Conservation (phyloP, 64 coral and sea anemone species). For the Actinia equina region DNA sequence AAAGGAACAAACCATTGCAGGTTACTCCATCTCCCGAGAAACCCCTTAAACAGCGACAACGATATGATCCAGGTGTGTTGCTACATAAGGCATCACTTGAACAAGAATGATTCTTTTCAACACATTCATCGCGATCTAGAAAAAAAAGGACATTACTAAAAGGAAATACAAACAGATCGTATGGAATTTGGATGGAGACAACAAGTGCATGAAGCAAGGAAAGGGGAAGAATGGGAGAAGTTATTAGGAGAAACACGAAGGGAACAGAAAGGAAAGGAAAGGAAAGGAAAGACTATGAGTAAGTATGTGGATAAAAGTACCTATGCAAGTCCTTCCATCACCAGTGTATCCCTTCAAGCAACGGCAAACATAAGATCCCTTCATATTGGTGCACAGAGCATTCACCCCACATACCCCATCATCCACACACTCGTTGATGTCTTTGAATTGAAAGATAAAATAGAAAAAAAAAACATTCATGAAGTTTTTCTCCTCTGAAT, state of each 20-base stretch:
- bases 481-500: no score
- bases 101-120: background rate
- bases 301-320: background rate
- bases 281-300: no score
- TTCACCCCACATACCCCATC: background rate
- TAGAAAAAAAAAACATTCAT: background rate
- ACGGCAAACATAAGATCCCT: constrained; percentile 21
- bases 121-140: background rate
- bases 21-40: background rate
- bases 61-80: background rate
- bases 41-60: background rate
- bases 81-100: background rate
- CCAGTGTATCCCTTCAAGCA: constrained; percentile 16
- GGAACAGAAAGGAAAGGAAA: no score
- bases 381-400: background rate
- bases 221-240: no score
- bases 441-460: background rate
- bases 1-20: background rate
- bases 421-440: constrained; percentile 26
- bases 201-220: no score
- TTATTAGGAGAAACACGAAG: no score
- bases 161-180: no score
- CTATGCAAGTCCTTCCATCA: constrained; percentile 23
- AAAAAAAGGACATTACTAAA: background rate
- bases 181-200: no score